phyloP scores from a whole-genome alignment of 1,140 invertebrate species.

The Tetraneura akinire region DNA sequence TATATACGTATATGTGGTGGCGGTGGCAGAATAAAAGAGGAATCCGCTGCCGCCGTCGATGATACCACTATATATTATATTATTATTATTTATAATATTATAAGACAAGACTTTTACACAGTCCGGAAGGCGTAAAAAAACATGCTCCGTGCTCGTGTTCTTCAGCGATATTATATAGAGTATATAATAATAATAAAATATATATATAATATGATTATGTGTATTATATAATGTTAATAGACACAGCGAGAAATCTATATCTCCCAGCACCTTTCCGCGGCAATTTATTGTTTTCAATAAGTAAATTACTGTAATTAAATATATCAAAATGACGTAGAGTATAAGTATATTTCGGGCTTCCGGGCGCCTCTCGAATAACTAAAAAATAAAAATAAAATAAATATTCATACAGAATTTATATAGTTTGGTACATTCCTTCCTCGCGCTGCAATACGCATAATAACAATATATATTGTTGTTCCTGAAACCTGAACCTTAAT shows the following conservation, averaged over 20 bases:
- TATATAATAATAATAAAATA: neutral
- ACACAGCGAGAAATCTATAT: neutral
- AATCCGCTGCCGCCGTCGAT: neutral
- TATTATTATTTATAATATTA: neutral
- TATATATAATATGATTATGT: neutral
- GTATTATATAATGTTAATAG: neutral
- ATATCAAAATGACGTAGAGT: neutral
- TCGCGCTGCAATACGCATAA: no score
- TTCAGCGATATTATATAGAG: neutral
- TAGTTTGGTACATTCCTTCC: no score
- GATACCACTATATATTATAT: neutral
- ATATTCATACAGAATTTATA: no score
- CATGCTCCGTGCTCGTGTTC: neutral
- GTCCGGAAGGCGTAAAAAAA: constrained; percentile 10
- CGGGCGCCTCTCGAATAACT: neutral
- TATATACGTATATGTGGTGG: neutral
- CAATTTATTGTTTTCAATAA: constrained; percentile 25
- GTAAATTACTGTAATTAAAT: constrained; percentile 5
- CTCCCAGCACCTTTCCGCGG: neutral
- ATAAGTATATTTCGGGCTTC: neutral
- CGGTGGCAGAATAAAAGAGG: neutral
- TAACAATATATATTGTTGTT: no score
- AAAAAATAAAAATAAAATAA: no score
- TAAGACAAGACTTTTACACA: constrained; percentile 2
- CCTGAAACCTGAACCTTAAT: no score